A percentile compares a stretch with the other conserved stretches of the same genome.
Conservation (phyloP, 1,140 invertebrate genomes). For the Drosophila ananassae region DNA sequence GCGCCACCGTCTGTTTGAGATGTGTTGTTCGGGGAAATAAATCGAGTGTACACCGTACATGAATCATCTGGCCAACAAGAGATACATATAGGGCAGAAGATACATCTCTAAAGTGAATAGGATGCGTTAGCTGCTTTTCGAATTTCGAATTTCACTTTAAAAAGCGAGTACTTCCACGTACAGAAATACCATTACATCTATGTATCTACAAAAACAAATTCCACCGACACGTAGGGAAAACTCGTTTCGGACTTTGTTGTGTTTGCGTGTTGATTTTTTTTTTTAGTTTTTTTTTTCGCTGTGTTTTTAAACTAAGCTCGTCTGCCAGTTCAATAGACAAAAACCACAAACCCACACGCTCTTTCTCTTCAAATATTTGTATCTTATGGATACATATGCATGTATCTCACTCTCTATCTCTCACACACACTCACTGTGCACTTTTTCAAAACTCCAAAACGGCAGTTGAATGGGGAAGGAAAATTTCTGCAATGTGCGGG, state of each 20-base stretch:
- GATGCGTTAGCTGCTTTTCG: constrained; percentile 61
- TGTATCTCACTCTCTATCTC: constrained; percentile 2
- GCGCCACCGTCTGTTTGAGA: constrained; percentile 26
- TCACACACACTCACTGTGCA: constrained; percentile 71
- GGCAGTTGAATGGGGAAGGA: constrained; percentile 56
- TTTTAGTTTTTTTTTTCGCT: constrained; percentile 11
- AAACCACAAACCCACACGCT: constrained; percentile 49
- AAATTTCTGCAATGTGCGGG: constrained; percentile 51
- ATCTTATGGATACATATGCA: background rate
- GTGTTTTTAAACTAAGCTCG: constrained; percentile 45
- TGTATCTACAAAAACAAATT: constrained; percentile 13
- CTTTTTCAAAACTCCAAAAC: constrained; percentile 75
- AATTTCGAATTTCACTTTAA: constrained; percentile 80
- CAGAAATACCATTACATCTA: background rate
- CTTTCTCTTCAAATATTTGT: constrained; percentile 8
- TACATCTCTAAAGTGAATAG: constrained; percentile 48
- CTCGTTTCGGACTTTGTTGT: constrained; percentile 59
- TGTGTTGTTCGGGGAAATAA: constrained; percentile 38
- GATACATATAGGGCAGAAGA: constrained; percentile 39
- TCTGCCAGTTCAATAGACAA: constrained; percentile 70
- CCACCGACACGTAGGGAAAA: constrained; percentile 50
- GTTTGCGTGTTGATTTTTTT: constrained; percentile 12
- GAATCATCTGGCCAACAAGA: constrained; percentile 61
- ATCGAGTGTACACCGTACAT: constrained; percentile 54
- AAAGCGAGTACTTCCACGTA: constrained; percentile 62